Base-by-base conservation (phyloP, 2,888 invertebrate species). In the Polymixis flavicincta region DNA sequence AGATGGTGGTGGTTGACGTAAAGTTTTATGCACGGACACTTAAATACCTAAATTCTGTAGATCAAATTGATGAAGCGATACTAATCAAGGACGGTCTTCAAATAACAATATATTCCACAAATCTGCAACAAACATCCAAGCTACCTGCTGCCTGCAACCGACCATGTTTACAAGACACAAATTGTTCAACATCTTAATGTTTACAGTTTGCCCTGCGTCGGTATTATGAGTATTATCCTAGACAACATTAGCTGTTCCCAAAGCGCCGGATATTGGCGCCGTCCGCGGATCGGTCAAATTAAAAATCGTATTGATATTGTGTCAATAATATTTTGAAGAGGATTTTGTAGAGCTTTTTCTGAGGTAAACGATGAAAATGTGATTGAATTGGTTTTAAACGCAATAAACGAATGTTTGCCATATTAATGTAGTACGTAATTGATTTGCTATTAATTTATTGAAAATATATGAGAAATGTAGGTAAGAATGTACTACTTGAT, bases 191-290 rank as follows among this genome's bases (percentile, higher is more conserved):
- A 54, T 75, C 22, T 32, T 32, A 32, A 25, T 78, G 60, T 80
- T 54, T 19, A 48, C 78, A 61, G 32, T 77, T 60, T 57, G 66
- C 80, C 67, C 74, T 42, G 52, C 7, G 37, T 77, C 71, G 64
- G 81, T 52, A 50, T 48, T 61, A 57, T 86, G 87, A 87, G 85
- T 89, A 86, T 87, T 84, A 86, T 86, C 76, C 82, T 66, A 87
- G 85, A 88, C 87, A 91, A 89, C 89, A 89, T 90, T 89, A 87
- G 81, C 84, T 74, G 61, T 70, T 71, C 66, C 77, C 88, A 88
- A 89, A 89, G 88, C 80, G 61, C 86, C 90, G 90, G 90, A 90
- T 89, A 90, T 90, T 91, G 76, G 63, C 71, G 54, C 68, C 60
- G 45, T 57, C 65, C 42, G 22, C 13, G 19, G 63, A 60, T 32